Conservation (phyloP, 2,888 invertebrate species). For the Monoplex corrugatus region DNA sequence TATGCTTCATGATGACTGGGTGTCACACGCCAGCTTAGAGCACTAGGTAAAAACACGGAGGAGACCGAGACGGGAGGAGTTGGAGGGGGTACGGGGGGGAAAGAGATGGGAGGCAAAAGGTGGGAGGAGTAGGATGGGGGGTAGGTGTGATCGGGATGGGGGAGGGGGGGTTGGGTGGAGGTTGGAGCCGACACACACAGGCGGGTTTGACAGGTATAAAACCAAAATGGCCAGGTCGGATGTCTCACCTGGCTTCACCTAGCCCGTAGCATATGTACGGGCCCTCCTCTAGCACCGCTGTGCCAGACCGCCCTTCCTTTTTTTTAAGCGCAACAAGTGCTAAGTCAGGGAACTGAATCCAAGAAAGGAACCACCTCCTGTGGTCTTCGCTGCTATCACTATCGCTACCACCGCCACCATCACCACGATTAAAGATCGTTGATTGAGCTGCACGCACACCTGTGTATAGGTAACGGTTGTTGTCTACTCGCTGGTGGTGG, state of each 20-base stretch:
- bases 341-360: background rate
- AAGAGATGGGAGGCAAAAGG: background rate
- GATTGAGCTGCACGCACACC: background rate
- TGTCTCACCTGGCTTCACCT: conserved; percentile 45
- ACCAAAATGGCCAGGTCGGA: conserved; percentile 43
- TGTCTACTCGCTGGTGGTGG: background rate
- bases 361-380: background rate
- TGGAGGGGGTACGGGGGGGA: background rate
- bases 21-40: conserved; percentile 9
- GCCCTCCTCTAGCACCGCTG: background rate
- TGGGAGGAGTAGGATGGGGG: background rate
- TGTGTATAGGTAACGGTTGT: conserved; percentile 42
- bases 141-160: background rate
- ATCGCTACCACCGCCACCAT: too few species aligned
- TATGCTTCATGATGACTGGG: conserved; percentile 26
- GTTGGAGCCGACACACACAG: background rate
- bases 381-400: too few species aligned
- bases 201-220: conserved; percentile 48
- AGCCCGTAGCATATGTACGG: background rate
- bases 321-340: background rate
- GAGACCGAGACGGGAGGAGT: background rate
- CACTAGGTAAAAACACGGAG: background rate
- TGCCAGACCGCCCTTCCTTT: background rate
- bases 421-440: background rate
- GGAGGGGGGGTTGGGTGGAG: background rate